Evolutionary conservation across 2,113 vertebrate species (phyloP).

Genomic region (Zapornia atra): DNA sequence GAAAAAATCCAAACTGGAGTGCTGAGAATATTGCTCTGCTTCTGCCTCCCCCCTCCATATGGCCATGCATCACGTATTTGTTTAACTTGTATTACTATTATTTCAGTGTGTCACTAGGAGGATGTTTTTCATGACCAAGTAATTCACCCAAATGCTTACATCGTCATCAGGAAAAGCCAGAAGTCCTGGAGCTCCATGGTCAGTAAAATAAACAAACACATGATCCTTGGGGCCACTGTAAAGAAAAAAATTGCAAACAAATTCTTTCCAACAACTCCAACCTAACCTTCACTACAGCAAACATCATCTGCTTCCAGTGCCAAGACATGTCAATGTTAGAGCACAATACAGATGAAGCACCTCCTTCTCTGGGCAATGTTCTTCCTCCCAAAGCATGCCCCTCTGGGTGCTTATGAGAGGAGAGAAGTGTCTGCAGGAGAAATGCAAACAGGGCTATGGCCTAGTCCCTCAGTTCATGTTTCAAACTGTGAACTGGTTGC

Average conservation of each 20-base stretch:
- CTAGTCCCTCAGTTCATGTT: background rate
- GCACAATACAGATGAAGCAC: background rate
- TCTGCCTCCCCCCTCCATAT: background rate
- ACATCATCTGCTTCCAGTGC: background rate
- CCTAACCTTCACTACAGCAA: background rate
- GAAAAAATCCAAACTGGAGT: background rate
- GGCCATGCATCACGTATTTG: background rate
- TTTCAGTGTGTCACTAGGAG: background rate
- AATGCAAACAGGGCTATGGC: background rate
- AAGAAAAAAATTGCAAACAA: constrained; percentile 20
- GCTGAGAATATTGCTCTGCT: background rate
- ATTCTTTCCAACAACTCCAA: background rate
- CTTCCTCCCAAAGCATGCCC: background rate
- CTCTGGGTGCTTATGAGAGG: background rate
- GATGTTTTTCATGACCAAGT: background rate
- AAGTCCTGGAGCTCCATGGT: constrained; percentile 91
- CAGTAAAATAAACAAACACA: constrained; percentile 95
- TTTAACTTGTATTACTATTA: background rate
- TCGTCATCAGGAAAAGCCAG: constrained; percentile 90
- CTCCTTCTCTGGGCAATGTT: background rate
- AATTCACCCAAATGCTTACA: constrained; percentile 73
- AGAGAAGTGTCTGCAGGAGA: background rate
- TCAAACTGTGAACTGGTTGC: background rate
- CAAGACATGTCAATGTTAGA: background rate
- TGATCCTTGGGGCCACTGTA: constrained; percentile 91